Percentiles rank a stretch among this genome's conserved stretches.
Evolutionary conservation across 2,797 vertebrate species (phyloP).

Genomic region (Enteromius thamalakanensis): DNA sequence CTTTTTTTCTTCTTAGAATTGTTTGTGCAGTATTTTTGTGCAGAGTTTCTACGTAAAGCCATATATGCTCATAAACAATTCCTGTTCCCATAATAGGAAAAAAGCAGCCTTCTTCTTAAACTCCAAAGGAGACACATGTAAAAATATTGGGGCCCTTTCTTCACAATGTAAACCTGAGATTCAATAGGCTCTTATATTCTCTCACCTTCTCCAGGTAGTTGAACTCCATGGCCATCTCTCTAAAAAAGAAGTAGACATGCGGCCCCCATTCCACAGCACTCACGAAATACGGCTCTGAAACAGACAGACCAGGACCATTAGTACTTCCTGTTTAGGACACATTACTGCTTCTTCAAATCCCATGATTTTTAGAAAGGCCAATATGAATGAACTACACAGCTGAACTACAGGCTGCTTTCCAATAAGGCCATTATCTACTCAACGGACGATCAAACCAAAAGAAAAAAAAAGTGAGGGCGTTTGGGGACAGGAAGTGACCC

Average conservation of each 20-base stretch:
- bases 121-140: background rate
- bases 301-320: background rate
- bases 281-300: constrained; percentile 91
- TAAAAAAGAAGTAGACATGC: constrained; percentile 98
- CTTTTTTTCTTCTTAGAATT: background rate
- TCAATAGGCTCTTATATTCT: background rate
- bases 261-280: constrained; percentile 91
- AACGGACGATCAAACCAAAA: background rate
- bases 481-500: constrained; percentile 23
- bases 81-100: background rate
- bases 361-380: background rate
- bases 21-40: background rate
- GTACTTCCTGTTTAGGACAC: background rate
- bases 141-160: background rate
- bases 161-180: background rate
- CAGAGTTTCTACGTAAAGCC: background rate
- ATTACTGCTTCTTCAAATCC: background rate
- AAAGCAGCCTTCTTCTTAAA: background rate
- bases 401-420: constrained; percentile 13
- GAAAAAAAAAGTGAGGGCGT: background rate
- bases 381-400: background rate
- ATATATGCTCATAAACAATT: background rate
- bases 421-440: constrained; percentile 11
- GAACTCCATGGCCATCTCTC: constrained; percentile 97
- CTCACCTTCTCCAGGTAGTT: constrained; percentile 96